Percentiles rank a stretch among this genome's conserved stretches.
Conservation (phyloP, 2,797 vertebrate species). For the Champsocephalus esox region DNA sequence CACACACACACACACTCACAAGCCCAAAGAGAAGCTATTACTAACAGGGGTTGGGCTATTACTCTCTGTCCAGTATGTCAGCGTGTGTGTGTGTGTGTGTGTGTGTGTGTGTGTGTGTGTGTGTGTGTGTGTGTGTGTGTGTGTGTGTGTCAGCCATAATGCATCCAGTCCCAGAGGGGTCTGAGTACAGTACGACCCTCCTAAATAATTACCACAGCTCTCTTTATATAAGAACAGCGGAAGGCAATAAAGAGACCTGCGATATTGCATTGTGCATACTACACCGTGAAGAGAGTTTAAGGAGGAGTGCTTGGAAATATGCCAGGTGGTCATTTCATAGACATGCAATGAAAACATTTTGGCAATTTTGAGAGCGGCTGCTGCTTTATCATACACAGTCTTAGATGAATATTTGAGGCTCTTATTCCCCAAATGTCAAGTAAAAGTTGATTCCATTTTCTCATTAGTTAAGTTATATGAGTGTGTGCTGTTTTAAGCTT, state of each 20-base stretch:
- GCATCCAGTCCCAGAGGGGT: slow-evolving; percentile 65
- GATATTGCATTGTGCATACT: slow-evolving; percentile 56
- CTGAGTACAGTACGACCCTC: slow-evolving; percentile 57
- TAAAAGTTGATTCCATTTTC: background rate
- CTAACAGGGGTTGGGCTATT: slow-evolving; percentile 76
- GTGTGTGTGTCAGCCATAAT: slow-evolving; percentile 58
- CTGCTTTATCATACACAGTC: background rate
- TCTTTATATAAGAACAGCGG: slow-evolving; percentile 62
- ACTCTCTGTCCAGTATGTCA: slow-evolving; percentile 79
- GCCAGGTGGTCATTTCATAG: slow-evolving; percentile 45
- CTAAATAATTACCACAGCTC: slow-evolving; percentile 71
- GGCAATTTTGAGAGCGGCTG: background rate
- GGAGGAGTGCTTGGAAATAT: slow-evolving; percentile 15
- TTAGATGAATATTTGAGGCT: background rate
- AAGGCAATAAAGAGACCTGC: slow-evolving; percentile 66
- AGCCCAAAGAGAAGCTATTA: slow-evolving; percentile 77
- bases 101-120: slow-evolving; percentile 11
- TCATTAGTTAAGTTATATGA: background rate
- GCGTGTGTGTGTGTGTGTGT: slow-evolving; percentile 32
- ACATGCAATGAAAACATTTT: slow-evolving; percentile 31
- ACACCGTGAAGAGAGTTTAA: slow-evolving; percentile 7
- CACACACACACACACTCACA: slow-evolving; percentile 43
- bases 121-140: slow-evolving; percentile 12
- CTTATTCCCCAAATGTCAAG: background rate
- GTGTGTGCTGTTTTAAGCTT: background rate